These are phyloP conservation scores for Scaptomyza hsui DNA, from an alignment of 1,140 invertebrate species.

Conservation along the genomic window DNA sequence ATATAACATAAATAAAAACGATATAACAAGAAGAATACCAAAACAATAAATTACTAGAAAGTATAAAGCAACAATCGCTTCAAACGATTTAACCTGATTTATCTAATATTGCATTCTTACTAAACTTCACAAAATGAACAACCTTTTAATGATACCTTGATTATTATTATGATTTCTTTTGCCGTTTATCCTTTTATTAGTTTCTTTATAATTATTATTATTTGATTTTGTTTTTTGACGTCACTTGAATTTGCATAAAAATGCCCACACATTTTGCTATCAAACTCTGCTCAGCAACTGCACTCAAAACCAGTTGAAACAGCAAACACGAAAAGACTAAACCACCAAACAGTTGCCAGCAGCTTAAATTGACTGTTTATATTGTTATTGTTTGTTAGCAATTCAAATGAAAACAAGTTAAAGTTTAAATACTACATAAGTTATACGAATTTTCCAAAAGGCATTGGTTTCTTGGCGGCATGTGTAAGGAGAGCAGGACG, in stretches of 20 bases:
- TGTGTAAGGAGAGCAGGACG: conserved; percentile 57
- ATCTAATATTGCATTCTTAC: conserved; percentile 66
- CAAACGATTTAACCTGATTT: conserved; percentile 67
- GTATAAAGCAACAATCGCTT: conserved; percentile 63
- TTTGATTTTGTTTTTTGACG: conserved; percentile 48
- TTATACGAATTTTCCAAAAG: conserved; percentile 78
- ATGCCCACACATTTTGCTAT: conserved; percentile 46
- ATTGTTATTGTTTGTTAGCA: conserved; percentile 41
- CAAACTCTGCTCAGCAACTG: conserved; percentile 40
- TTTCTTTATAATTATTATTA: too few species aligned
- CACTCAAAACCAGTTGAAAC: conserved; percentile 13
- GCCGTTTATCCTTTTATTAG: conserved; percentile 35
- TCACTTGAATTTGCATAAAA: conserved; percentile 81
- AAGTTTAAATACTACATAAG: conserved; percentile 14
- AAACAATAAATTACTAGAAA: conserved; percentile 43
- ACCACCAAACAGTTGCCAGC: conserved; percentile 38
- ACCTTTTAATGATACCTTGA: conserved; percentile 28
- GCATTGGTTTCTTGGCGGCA: conserved; percentile 86
- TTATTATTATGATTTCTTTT: conserved; percentile 33
- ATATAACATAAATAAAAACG: conserved; percentile 51
- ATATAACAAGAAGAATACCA: conserved; percentile 27
- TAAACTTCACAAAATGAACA: conserved; percentile 70
- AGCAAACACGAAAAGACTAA: conserved; percentile 10
- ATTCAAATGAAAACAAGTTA: conserved; percentile 42
- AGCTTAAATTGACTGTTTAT: conserved; percentile 24